Base-by-base conservation (phyloP, 2,113 vertebrate genomes). In the Zingel zingel region DNA sequence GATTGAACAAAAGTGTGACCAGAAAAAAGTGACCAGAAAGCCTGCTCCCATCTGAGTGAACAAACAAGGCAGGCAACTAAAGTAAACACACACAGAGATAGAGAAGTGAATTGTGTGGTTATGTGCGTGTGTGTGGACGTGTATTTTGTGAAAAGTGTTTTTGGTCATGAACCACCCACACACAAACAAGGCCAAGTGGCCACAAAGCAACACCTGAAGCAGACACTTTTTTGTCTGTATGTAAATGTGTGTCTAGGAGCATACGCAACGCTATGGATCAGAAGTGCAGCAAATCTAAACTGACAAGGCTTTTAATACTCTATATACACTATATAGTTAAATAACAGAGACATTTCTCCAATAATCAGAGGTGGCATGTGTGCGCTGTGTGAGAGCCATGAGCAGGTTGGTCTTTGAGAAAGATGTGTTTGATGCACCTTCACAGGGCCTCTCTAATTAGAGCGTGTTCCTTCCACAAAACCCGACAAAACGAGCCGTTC, bases 391-490 rank as follows among this genome's bases (percentile, higher is more conserved):
- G 88, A 83, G 84, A 83, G 84, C 83, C 84, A 64, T 53, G 88
- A 90, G 89, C 90, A 91, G 91, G 88, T 91, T 77, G 81, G 64
- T 90, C 93, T 95, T 94, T 92, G 93, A 95, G 84, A 84, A 54
- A 39, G 70, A 75, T 82, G 75, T 47, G 88, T 94, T 94, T 95
- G 91, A 94, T 93, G 90, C 90, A 77, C 88, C 91, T 91, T 92
- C 92, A 89, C 80, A 94, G 92, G 89, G 83, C 89, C 75, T 91
- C 94, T 92, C 94, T 94, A 95, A 95, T 96, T 95, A 96, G 94
- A 94, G 89, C 92, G 47, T 82, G 84, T 91, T 91, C 87, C 90
- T 82, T 92, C 73, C 70, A 91, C 91, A 93, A 95, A 94, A 90
- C 79, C 82, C 73, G 86, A 89, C 89, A 92, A 94, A 94, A 92